Evolutionary conservation across 2,113 vertebrate species (phyloP).

Genomic region (Ammodytes marinus): DNA sequence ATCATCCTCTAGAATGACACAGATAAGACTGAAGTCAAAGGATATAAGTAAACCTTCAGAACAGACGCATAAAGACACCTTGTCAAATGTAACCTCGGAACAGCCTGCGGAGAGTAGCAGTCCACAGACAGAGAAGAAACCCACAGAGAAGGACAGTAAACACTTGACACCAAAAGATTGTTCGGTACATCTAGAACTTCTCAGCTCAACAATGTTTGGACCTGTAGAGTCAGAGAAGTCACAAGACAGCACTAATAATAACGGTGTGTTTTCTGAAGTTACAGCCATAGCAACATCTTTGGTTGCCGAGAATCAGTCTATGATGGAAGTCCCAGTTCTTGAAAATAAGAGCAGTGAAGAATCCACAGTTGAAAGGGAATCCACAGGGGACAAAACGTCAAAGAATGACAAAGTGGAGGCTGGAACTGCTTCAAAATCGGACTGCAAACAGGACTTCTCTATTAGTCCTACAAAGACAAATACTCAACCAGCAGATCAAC

Average conservation of each 20-base stretch:
- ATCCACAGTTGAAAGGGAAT: neutral
- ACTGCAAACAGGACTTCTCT: neutral
- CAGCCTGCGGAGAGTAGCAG: neutral
- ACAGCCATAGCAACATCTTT: neutral
- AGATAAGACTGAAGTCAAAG: conserved; percentile 6
- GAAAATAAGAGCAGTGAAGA: conserved; percentile 7
- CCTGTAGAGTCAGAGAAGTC: neutral
- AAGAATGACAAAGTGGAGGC: neutral
- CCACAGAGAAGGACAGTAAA: neutral
- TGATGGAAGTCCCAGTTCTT: neutral
- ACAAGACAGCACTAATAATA: neutral
- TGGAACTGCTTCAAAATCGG: neutral
- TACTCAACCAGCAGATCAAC: neutral
- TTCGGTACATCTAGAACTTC: neutral
- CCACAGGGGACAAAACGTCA: neutral
- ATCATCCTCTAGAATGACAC: conserved; percentile 10
- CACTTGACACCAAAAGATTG: neutral
- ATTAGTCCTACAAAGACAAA: neutral
- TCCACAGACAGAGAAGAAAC: neutral
- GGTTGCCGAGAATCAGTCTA: neutral
- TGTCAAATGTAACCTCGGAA: conserved; percentile 19
- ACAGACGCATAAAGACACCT: neutral
- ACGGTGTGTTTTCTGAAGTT: neutral
- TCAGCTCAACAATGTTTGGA: neutral
- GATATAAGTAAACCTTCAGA: neutral